Evolutionary conservation across 2,113 vertebrate genomes (phyloP).

Genomic region (Amazona guildingii): DNA sequence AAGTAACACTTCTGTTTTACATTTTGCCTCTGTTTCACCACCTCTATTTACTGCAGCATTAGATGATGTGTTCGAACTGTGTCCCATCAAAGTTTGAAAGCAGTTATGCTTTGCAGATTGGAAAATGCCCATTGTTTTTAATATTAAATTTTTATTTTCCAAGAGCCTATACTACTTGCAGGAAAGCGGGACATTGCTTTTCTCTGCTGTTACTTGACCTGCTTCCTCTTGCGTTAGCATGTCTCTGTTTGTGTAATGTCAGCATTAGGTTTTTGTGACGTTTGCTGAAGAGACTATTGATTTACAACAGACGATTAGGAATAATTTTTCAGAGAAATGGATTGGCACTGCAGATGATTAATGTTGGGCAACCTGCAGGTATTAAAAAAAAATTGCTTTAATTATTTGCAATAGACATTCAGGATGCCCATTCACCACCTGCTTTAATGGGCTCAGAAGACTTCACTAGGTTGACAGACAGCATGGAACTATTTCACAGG

Average conservation of each 20-base stretch:
- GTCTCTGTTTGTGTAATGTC: background rate
- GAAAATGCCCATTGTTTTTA: background rate
- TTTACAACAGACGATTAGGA: background rate
- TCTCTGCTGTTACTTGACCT: background rate
- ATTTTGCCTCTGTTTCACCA: background rate
- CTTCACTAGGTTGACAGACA: background rate
- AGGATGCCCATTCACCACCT: background rate
- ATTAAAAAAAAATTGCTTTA: background rate
- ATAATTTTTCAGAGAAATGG: background rate
- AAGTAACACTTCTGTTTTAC: background rate
- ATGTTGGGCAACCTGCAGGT: background rate
- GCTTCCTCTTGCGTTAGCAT: background rate
- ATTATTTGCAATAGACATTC: slow-evolving; percentile 1
- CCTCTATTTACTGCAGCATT: background rate
- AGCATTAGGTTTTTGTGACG: background rate
- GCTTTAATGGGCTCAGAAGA: background rate
- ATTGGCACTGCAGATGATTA: background rate
- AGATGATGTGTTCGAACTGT: background rate
- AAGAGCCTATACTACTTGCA: background rate
- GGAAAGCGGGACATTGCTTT: background rate
- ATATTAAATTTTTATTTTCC: background rate
- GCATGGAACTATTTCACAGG: background rate
- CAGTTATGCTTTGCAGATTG: background rate
- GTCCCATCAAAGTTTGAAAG: background rate
- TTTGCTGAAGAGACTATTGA: background rate